phyloP scores from a whole-genome alignment of 2,113 vertebrate species.

The Amphilophus citrinellus region DNA sequence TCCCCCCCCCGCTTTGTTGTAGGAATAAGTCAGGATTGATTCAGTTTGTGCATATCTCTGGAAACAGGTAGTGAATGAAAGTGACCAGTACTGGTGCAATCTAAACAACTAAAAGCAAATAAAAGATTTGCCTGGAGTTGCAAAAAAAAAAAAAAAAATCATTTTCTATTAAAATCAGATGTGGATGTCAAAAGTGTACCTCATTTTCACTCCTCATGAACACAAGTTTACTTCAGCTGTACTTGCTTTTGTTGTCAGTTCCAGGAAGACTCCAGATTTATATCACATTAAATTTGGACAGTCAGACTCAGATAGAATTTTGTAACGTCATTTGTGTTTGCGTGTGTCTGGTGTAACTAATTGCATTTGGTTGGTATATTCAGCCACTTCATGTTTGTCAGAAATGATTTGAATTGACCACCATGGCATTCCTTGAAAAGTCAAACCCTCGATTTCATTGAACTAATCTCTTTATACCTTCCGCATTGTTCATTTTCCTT shows the following conservation, averaged over 20 bases:
- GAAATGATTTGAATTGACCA: constrained; percentile 48
- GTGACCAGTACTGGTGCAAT: background rate
- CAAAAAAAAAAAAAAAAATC: constrained; percentile 27
- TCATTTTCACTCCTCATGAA: constrained; percentile 10
- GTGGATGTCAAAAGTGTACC: constrained; percentile 27
- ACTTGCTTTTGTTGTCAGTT: constrained; percentile 33
- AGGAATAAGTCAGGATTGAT: background rate
- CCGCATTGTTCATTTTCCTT: constrained; percentile 16
- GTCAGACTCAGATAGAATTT: constrained; percentile 32
- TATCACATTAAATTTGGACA: constrained; percentile 1
- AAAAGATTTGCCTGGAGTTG: constrained; percentile 39
- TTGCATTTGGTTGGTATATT: constrained; percentile 39
- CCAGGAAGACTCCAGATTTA: constrained; percentile 21
- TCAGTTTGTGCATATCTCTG: background rate
- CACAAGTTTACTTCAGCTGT: constrained; percentile 16
- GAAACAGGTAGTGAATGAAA: background rate
- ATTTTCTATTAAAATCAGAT: constrained; percentile 39
- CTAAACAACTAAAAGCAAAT: constrained; percentile 36
- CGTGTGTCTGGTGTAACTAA: constrained; percentile 42
- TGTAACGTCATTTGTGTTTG: constrained; percentile 35
- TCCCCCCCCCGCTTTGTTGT: background rate
- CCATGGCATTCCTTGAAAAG: constrained; percentile 49
- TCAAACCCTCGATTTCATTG: constrained; percentile 30
- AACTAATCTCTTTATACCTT: constrained; percentile 33
- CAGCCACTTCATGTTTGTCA: constrained; percentile 52